phyloP scores from a whole-genome alignment of 2,797 vertebrate species.

The Carcharodon carcharias region DNA sequence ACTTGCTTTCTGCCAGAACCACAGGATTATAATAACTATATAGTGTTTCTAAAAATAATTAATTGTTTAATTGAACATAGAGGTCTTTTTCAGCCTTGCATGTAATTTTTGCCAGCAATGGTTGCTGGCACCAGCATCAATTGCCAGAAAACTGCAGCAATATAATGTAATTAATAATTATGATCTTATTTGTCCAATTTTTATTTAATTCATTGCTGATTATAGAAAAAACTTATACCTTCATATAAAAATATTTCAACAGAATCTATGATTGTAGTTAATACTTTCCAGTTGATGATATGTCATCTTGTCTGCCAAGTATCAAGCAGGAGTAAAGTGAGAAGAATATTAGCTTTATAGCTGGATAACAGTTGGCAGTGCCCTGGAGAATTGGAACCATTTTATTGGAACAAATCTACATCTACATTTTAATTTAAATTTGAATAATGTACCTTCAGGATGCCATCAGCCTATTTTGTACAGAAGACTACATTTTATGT shows the following conservation, averaged over 20 bases:
- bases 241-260: not conserved
- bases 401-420: slow-evolving; percentile 29
- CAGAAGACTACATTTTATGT: not conserved
- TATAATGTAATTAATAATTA: not conserved
- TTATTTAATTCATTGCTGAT: not conserved
- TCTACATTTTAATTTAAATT: slow-evolving; percentile 30
- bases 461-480: not conserved
- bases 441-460: slow-evolving; percentile 33
- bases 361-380: not conserved
- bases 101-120: not conserved
- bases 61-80: not conserved
- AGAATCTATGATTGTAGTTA: not conserved
- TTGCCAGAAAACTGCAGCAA: not conserved
- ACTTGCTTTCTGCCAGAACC: not conserved
- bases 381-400: not conserved
- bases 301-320: not conserved
- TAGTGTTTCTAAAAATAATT: not conserved
- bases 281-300: slow-evolving; percentile 2
- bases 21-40: not conserved
- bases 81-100: not conserved
- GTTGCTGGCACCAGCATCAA: not conserved
- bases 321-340: not conserved
- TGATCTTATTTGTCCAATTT: not conserved
- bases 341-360: not conserved
- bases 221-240: not conserved